A percentile compares a stretch with the other conserved stretches of the same genome.
Conservation (phyloP, 2,113 vertebrate species). For the Microtus oregoni region DNA sequence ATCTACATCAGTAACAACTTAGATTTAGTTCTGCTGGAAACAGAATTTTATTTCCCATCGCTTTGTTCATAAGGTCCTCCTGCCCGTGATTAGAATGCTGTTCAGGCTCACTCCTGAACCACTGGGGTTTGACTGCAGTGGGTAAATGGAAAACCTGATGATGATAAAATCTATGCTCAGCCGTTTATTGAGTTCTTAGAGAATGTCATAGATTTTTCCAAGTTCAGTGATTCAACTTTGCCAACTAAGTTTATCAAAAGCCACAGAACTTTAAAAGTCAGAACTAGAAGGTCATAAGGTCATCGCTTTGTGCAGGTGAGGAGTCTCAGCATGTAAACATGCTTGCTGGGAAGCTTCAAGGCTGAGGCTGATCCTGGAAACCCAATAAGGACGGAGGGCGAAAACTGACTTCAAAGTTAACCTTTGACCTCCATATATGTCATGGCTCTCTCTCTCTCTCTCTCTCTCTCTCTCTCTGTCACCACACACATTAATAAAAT, state of each 20-base stretch:
- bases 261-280: constrained; percentile 17
- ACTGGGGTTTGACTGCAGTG: not conserved
- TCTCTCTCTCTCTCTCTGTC: no score
- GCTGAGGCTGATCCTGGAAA: not conserved
- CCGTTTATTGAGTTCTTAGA: constrained; percentile 21
- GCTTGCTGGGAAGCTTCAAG: not conserved
- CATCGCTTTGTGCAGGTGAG: not conserved
- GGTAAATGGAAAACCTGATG: not conserved
- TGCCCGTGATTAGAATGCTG: not conserved
- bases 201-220: constrained; percentile 1
- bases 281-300: not conserved
- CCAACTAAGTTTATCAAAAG: constrained; percentile 27
- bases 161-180: not conserved
- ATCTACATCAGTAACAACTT: constrained; percentile 7
- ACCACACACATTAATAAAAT: not conserved
- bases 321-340: not conserved
- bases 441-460: not conserved
- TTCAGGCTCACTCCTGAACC: not conserved
- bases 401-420: not conserved
- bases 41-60: not conserved
- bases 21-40: constrained; percentile 9
- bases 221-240: constrained; percentile 25
- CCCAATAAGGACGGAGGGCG: not conserved
- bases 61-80: not conserved
- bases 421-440: not conserved